Base-by-base conservation (phyloP, 2,888 invertebrate genomes). In the Agrilus mali region DNA sequence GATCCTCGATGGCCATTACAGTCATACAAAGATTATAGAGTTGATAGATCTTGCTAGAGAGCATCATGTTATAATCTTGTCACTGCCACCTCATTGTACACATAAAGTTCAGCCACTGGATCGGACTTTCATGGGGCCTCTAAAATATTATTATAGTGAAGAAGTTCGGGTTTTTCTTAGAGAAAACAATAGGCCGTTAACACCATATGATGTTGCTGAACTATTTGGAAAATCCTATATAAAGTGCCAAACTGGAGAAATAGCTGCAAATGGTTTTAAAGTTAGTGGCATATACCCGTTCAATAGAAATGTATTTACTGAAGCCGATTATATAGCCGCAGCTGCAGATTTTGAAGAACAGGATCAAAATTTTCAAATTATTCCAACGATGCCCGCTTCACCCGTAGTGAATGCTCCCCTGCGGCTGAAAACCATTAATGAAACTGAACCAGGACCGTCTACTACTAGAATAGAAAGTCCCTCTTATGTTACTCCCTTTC, bases 71-170 rank as follows among this genome's bases (percentile, higher is more conserved):
- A 17, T 7, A 8, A 15, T 38, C 2, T 8, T 38, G 2, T 38
- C 38, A 17, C 7, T 38, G 15, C 13, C 38, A 15, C 17, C 38
- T 7, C 38, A 38, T 38, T 38, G 12, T 7, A 22, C 13, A n/a
- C 38, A 38, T 38, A 38, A 38, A 27, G 22, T 38, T 10, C 38
- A 38, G n/a, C 38, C 38, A 3, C 13, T 38, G 12, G 38, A 38
- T n/a, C 20, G 17, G 8, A 38, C 38, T 22, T 38, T 38, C 17
- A 38, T 38, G 38, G 17, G 20, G 7, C 38, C 8, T 16, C 3
- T 38, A 17, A 38, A 38, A 13, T n/a, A 5, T 22, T 17, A 17
- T 17, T 38, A 38, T 17, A 12, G 17, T 38, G 17, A 14, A 17
- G 15, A 3, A 32, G 17, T 33, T 31, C 33, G 27, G 10, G 13